Evolutionary conservation across 2,797 vertebrate species (phyloP).

Genomic region (Melanotaenia parkinsoni): DNA sequence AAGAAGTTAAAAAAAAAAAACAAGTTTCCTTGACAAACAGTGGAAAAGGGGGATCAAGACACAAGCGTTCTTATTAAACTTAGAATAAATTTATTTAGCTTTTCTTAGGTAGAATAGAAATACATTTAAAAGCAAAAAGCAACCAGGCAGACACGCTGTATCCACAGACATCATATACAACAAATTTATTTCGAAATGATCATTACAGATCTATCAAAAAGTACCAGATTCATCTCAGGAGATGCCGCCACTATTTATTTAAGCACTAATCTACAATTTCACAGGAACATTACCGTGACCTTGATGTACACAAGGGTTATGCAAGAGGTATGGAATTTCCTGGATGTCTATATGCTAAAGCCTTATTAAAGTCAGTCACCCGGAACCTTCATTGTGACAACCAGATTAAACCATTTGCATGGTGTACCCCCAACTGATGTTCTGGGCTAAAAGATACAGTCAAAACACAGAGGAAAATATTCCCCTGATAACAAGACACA

Average conservation of each 20-base stretch:
- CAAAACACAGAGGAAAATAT: conserved; percentile 69
- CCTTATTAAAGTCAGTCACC: conserved; percentile 79
- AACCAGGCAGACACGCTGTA: conserved; percentile 13
- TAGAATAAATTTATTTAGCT: conserved; percentile 4
- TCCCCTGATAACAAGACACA: conserved; percentile 59
- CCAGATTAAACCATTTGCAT: conserved; percentile 79
- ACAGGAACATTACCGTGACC: conserved; percentile 70
- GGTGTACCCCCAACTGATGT: conserved; percentile 67
- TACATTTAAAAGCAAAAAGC: conserved; percentile 21
- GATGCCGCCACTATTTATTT: conserved; percentile 56
- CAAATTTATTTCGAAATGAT: not conserved
- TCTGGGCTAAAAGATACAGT: conserved; percentile 70
- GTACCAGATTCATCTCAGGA: conserved; percentile 42
- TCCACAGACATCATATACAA: conserved; percentile 2
- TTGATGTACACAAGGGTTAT: conserved; percentile 72
- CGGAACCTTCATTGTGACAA: conserved; percentile 80
- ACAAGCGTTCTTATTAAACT: conserved; percentile 12
- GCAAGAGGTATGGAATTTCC: conserved; percentile 68
- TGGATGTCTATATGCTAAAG: conserved; percentile 74
- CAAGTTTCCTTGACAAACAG: conserved; percentile 68
- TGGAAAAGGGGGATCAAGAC: conserved; percentile 29
- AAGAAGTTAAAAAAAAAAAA: conserved; percentile 46
- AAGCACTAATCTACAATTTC: conserved; percentile 61
- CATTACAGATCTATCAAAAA: conserved; percentile 34
- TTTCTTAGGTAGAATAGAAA: conserved; percentile 1